Evolutionary conservation across 2,113 vertebrate species (phyloP).

Genomic region (Cygnus buccinator): DNA sequence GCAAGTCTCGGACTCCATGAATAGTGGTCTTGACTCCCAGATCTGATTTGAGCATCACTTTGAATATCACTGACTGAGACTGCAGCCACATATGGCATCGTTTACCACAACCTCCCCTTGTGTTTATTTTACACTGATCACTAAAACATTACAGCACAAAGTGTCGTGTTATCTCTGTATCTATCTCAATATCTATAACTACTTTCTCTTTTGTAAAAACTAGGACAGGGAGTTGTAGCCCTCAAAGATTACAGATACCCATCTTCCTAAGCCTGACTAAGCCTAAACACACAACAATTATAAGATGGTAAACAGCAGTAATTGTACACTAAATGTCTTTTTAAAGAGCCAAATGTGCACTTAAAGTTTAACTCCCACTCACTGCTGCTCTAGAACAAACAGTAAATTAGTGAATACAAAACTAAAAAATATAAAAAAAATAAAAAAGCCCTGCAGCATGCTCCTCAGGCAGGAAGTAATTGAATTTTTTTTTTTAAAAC

Average conservation of each 20-base stretch:
- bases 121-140: slow-evolving; percentile 20
- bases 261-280: slow-evolving; percentile 68
- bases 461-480: slow-evolving; percentile 25
- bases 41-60: rapidly evolving
- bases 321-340: slow-evolving; percentile 78
- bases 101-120: neutral
- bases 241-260: slow-evolving; percentile 71
- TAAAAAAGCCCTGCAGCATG: neutral
- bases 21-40: neutral
- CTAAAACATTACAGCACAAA: slow-evolving; percentile 25
- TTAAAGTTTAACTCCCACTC: slow-evolving; percentile 76
- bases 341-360: slow-evolving; percentile 74
- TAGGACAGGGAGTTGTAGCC: slow-evolving; percentile 67
- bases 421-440: neutral
- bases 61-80: neutral
- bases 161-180: slow-evolving; percentile 36
- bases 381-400: slow-evolving; percentile 73
- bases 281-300: slow-evolving; percentile 74
- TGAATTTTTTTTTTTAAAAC: neutral
- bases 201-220: slow-evolving; percentile 63
- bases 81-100: neutral
- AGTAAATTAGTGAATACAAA: slow-evolving; percentile 67
- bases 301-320: slow-evolving; percentile 76
- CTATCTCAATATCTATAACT: slow-evolving; percentile 63
- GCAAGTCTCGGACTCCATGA: neutral